Evolutionary conservation across 2,888 invertebrate species (phyloP), one percentile per base, ranked within the genome.

Genomic region (Drosophila rellima): DNA sequence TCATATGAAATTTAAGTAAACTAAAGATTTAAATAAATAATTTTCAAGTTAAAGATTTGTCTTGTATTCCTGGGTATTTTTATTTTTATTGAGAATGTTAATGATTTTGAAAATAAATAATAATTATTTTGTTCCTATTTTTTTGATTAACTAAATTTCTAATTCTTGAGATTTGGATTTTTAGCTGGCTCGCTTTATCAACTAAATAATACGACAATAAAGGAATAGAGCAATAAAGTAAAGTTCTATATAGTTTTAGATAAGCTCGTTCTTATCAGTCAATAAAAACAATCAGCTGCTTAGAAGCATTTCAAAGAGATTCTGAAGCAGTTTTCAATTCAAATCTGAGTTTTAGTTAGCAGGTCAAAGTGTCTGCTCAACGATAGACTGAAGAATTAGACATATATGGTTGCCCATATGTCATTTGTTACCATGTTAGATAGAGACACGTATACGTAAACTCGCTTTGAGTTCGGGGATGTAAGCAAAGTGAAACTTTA

Each of bases 221-320:
- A 50, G 2, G 2, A 33, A 48, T 17, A 48, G 5, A 15, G 8
- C 15, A 17, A 47, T 47, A n/a, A 20, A 50, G 0, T n/a, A 35
- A 6, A 23, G 18, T 50, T 50, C 20, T 35, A 10, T n/a, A 37
- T 1, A 51, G 23, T 15, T 17, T 15, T 15, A 20, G 51, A 37
- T 51, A 37, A 37, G 51, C 51, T 3, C 2, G 1, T 23, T 20
- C 51, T 37, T 51, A 51, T 37, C 20, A 37, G 23, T 37, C 23
- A 37, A 37, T 37, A 35, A 50, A 50, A n/a, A 8, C 20, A 40
- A 17, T 40, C 40, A 20, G 40, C 13, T 20, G 42, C 20, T 40
- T 40, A 4, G 23, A 33, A 20, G 7, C 3, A 33, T 7, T 35
- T 35, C 5, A 50, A 50, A 37, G 18, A 13, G 20, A 17, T 18